Evolutionary conservation across 2,888 invertebrate species (phyloP).

Genomic region (Uropetala carovei): DNA sequence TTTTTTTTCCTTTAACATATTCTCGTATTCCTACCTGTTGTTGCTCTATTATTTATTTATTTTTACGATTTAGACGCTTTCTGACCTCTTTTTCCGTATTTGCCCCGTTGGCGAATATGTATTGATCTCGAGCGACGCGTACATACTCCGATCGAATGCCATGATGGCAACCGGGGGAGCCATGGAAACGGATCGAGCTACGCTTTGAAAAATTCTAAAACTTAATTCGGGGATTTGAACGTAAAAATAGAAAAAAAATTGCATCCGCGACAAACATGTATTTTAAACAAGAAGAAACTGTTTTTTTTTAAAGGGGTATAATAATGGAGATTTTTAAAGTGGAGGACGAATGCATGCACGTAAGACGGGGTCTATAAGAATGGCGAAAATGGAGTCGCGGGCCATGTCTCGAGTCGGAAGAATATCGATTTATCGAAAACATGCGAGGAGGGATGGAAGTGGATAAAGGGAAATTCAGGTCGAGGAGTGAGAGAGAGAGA

Average conservation of each 20-base stretch:
- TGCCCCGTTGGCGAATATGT: no score
- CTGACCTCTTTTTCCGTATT: no score
- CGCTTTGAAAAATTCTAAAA: neutral
- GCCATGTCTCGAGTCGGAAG: neutral
- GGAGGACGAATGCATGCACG: neutral
- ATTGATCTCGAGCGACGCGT: no score
- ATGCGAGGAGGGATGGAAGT: neutral
- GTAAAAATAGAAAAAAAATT: neutral
- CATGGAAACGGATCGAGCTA: no score
- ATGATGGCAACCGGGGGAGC: no score
- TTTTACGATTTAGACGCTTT: no score
- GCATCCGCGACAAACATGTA: neutral
- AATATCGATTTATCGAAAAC: slow-evolving; percentile 16
- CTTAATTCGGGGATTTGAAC: neutral
- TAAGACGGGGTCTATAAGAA: neutral
- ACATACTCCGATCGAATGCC: no score
- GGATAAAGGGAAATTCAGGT: neutral
- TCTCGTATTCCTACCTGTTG: no score
- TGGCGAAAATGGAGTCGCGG: neutral
- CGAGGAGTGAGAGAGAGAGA: neutral
- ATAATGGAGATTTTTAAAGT: neutral
- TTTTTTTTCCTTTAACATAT: no score
- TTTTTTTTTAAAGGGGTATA: neutral
- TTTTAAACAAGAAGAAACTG: neutral
- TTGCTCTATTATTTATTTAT: no score